Evolutionary conservation across 2,888 invertebrate species (phyloP).

Genomic region (Leucophora obtusa): DNA sequence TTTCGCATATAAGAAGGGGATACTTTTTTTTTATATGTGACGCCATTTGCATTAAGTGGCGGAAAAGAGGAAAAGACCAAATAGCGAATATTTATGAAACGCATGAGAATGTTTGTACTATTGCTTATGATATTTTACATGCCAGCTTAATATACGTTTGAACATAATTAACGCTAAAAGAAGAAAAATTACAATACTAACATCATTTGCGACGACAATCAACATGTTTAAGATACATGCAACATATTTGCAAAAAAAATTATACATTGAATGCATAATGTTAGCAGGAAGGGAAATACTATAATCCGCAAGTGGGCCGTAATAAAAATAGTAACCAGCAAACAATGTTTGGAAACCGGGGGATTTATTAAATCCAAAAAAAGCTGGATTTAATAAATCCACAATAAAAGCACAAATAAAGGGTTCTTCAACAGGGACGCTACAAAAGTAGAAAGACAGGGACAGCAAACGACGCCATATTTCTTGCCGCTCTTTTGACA

Average conservation of each 20-base stretch:
- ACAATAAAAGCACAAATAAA: too few species aligned
- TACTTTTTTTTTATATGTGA: conserved; percentile 20
- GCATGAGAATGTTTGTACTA: conserved; percentile 60
- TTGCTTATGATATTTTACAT: conserved; percentile 13
- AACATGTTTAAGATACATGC: conserved; percentile 59
- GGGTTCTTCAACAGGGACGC: too few species aligned
- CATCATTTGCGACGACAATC: conserved; percentile 61
- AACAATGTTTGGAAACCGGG: too few species aligned
- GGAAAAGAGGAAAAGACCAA: conserved; percentile 16
- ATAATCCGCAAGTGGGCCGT: neutral
- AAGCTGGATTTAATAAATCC: too few species aligned
- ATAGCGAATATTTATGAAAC: conserved; percentile 41
- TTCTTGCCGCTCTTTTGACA: too few species aligned
- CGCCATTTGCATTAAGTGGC: conserved; percentile 47
- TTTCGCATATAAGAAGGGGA: conserved; percentile 19
- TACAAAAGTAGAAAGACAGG: too few species aligned
- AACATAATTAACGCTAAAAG: conserved; percentile 57
- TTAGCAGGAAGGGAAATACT: conserved; percentile 20
- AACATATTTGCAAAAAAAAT: conserved; percentile 53
- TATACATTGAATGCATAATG: conserved; percentile 28
- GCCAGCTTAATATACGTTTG: conserved; percentile 46
- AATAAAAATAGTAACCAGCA: too few species aligned
- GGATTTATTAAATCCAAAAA: too few species aligned
- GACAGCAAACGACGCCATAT: too few species aligned
- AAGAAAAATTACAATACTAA: conserved; percentile 59